Evolutionary conservation across 2,888 invertebrate species (phyloP).

Genomic region (Caradrina clavipalpis): DNA sequence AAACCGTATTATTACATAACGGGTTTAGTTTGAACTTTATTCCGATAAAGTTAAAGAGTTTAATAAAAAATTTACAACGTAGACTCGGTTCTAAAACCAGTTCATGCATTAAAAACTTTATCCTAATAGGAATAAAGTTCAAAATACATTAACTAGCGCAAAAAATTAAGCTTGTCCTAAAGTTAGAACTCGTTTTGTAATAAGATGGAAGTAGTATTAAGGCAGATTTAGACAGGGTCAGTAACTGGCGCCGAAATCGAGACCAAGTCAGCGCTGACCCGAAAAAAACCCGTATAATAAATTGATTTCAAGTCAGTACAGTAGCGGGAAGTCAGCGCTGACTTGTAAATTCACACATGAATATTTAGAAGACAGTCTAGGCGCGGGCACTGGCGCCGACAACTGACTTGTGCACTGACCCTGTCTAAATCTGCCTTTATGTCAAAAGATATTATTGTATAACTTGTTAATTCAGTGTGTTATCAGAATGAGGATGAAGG

Average conservation of each 20-base stretch:
- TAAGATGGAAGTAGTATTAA: neutral
- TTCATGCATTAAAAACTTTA: neutral
- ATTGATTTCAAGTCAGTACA: too few relatives aligned
- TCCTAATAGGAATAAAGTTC: neutral
- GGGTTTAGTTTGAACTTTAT: neutral
- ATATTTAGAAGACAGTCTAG: too few relatives aligned
- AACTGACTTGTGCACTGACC: too few relatives aligned
- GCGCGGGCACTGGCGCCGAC: too few relatives aligned
- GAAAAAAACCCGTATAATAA: too few relatives aligned
- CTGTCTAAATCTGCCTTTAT: too few relatives aligned
- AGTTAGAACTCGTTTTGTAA: neutral
- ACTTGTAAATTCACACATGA: too few relatives aligned
- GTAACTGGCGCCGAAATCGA: too few relatives aligned
- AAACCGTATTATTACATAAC: neutral
- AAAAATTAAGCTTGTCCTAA: neutral
- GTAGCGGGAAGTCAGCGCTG: too few relatives aligned
- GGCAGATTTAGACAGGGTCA: too few relatives aligned
- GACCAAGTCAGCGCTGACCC: too few relatives aligned
- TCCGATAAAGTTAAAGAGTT: neutral
- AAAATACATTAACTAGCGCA: neutral
- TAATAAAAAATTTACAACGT: neutral
- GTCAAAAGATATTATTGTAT: too few relatives aligned
- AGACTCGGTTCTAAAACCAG: neutral
- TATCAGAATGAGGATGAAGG: neutral
- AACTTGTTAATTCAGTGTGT: neutral